Conservation (phyloP, 2,113 vertebrate genomes). For the Alces alces region DNA sequence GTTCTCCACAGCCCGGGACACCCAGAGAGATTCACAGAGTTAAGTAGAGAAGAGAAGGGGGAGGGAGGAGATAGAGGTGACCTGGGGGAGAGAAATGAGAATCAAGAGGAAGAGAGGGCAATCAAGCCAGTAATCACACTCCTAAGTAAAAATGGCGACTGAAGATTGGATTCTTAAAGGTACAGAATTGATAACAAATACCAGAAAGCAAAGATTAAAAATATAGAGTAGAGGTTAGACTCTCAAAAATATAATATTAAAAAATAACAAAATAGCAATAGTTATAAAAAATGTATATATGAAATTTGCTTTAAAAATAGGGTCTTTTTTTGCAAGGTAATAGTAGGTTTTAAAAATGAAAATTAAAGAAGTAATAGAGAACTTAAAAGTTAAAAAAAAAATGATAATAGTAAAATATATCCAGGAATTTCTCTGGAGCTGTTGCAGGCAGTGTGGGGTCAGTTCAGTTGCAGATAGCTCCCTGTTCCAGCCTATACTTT, state of each 20-base stretch:
- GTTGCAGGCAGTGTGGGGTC: not conserved
- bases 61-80: not conserved
- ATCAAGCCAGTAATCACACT: not conserved
- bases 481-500: not conserved
- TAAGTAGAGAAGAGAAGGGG: not conserved
- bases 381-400: not conserved
- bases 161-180: not conserved
- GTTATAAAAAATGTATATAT: not conserved
- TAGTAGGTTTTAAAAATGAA: not conserved
- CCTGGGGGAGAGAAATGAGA: not conserved
- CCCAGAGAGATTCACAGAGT: not conserved
- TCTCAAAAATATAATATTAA: not conserved
- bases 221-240: not conserved
- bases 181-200: not conserved
- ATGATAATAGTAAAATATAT: not conserved
- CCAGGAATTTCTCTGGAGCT: not conserved
- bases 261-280: not conserved
- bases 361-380: not conserved
- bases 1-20: not conserved
- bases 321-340: not conserved
- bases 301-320: not conserved
- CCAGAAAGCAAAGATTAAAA: not conserved
- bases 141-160: not conserved
- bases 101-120: not conserved
- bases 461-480: not conserved